Evolutionary conservation across 2,888 invertebrate genomes (phyloP).

Genomic region (Metopia argyrocephala): DNA sequence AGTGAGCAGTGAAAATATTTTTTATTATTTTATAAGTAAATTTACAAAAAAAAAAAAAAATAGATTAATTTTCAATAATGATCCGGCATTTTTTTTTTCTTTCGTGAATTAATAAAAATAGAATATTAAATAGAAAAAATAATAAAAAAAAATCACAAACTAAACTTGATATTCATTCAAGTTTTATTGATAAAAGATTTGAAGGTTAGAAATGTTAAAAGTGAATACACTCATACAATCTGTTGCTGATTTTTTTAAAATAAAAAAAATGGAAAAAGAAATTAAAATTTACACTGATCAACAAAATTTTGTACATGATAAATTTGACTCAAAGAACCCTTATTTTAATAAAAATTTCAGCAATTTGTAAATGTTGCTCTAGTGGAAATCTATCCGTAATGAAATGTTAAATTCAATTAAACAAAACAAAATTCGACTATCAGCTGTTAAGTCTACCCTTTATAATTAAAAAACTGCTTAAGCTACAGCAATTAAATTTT

Average conservation of each 20-base stretch:
- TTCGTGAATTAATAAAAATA: no score
- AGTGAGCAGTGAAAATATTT: not conserved
- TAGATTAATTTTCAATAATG: conserved; percentile 28
- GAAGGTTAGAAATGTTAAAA: conserved; percentile 46
- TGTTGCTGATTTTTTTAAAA: not conserved
- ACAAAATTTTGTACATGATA: no score
- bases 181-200: conserved; percentile 18
- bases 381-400: no score
- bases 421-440: no score
- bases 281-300: no score
- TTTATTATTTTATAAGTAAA: conserved; percentile 10
- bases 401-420: no score
- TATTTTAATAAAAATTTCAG: no score
- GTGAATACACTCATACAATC: conserved; percentile 7
- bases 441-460: no score
- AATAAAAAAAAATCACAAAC: conserved; percentile 2
- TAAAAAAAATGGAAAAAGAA: not conserved
- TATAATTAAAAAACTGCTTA: no score
- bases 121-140: not conserved
- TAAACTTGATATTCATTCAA: conserved; percentile 23
- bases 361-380: no score
- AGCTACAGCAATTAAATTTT: no score
- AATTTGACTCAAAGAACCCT: no score
- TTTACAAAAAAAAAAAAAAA: not conserved
- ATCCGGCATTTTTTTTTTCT: conserved; percentile 3